phyloP scores from a whole-genome alignment of 1,140 invertebrate species.

The Temnothorax longispinosus region DNA sequence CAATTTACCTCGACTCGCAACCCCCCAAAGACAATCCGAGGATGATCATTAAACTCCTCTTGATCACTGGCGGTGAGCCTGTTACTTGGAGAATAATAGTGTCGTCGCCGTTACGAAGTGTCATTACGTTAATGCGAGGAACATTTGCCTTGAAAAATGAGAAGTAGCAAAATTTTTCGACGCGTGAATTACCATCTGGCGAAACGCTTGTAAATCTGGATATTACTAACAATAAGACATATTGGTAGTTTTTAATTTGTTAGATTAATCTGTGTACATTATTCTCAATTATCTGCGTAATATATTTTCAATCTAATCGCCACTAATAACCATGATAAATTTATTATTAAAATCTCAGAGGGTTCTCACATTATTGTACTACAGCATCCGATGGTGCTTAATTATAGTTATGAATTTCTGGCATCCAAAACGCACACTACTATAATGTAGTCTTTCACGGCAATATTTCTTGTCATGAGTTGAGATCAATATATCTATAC shows the following conservation, averaged over 20 bases:
- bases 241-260: background rate
- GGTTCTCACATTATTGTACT: background rate
- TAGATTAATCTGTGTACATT: background rate
- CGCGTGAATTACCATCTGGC: constrained; percentile 34
- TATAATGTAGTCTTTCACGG: constrained; percentile 1
- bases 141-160: constrained; percentile 50
- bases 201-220: constrained; percentile 18
- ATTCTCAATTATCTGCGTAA: background rate
- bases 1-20: constrained; percentile 61
- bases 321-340: background rate
- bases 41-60: constrained; percentile 69
- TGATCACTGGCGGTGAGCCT: constrained; percentile 64
- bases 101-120: constrained; percentile 60
- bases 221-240: background rate
- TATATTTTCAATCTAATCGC: background rate
- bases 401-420: background rate
- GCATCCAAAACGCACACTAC: background rate
- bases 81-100: constrained; percentile 33
- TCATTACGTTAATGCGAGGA: constrained; percentile 60
- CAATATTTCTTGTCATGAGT: background rate
- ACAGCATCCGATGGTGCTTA: background rate
- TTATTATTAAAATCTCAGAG: background rate
- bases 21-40: constrained; percentile 69
- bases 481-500: background rate
- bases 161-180: constrained; percentile 65